Base-by-base conservation (phyloP, 64 coral and sea anemone genomes). In the Stichodactyla helianthus region DNA sequence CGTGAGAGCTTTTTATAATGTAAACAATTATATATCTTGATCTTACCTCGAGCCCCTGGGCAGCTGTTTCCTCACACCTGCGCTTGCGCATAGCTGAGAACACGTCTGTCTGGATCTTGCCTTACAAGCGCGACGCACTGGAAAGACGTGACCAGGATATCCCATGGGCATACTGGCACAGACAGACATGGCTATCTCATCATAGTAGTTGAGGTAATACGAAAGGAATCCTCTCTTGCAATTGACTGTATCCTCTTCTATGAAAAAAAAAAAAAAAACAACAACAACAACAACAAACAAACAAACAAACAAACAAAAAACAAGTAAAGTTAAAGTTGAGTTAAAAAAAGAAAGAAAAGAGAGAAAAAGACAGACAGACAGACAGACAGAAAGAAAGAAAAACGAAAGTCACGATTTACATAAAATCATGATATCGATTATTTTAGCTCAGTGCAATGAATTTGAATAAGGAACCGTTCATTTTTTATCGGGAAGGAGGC, bases 141-240 rank as follows among this genome's bases (percentile, higher is more conserved):
- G 87, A 67, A 85, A 93, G 20, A 79, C 55, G 51, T 88, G 87
- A 11, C 91, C 87, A 63, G 79, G 64, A 9, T 87, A 80, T 18
- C 56, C 56, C 27, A 53, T 62, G 10, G 91, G 87, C 67, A 93
- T 89, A 13, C 86, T 85, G 52, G 82, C 87, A 31, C 91, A 93
- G 6, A 86, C 85, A 2, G 86, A 88, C 91, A 86, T 89, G 1
- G 91, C 91, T 11, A 93, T 88, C 13, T 93, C 91, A 27, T 93
- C 91, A 7, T 89, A 87, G 60, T 89, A 93, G 52, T 93, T 93
- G n/a, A 86, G 50, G 56, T 88, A 93, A 14, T 79, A 93, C 11
- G 91, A 93, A 17, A 60, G 17, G 50, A 86, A 93, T 16, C 87
- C 87, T 27, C 91, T 87, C n/a, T 85, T 90, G 35, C 35, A 44